Evolutionary conservation across 2,797 vertebrate genomes (phyloP).

Genomic region (Tenualosa ilisha): DNA sequence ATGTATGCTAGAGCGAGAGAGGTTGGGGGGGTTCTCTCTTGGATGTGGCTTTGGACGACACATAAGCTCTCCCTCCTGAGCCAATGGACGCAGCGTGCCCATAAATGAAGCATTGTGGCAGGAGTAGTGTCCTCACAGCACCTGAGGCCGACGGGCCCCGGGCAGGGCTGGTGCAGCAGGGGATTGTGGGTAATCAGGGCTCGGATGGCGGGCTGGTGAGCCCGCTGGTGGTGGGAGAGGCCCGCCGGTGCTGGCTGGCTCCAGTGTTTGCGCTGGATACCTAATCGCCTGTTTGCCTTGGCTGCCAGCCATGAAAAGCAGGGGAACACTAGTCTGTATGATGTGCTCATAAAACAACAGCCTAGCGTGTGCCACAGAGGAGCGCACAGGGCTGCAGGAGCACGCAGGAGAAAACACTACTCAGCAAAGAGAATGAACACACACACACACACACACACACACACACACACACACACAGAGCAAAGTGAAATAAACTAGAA

Average conservation of each 20-base stretch:
- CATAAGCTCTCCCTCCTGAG: neutral
- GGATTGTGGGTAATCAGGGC: constrained; percentile 41
- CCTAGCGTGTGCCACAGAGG: constrained; percentile 52
- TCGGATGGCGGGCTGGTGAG: constrained; percentile 48
- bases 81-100: neutral
- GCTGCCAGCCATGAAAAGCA: constrained; percentile 62
- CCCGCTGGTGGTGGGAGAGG: constrained; percentile 43
- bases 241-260: constrained; percentile 11
- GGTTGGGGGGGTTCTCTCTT: neutral
- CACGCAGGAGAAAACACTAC: neutral
- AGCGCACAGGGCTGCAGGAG: constrained; percentile 34
- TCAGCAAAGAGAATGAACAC: neutral
- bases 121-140: neutral
- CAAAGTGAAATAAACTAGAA: neutral
- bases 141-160: neutral
- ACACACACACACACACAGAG: constrained; percentile 25
- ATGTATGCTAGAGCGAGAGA: neutral
- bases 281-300: constrained; percentile 65
- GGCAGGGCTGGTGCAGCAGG: neutral
- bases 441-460: neutral
- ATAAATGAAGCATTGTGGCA: neutral
- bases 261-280: constrained; percentile 66
- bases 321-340: constrained; percentile 59
- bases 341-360: constrained; percentile 58
- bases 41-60: neutral